Percentiles rank a stretch among this genome's conserved stretches.
These are phyloP conservation scores for Trichogramma evanescens DNA, from an alignment of 2,888 invertebrate species.

Conservation along the genomic window DNA sequence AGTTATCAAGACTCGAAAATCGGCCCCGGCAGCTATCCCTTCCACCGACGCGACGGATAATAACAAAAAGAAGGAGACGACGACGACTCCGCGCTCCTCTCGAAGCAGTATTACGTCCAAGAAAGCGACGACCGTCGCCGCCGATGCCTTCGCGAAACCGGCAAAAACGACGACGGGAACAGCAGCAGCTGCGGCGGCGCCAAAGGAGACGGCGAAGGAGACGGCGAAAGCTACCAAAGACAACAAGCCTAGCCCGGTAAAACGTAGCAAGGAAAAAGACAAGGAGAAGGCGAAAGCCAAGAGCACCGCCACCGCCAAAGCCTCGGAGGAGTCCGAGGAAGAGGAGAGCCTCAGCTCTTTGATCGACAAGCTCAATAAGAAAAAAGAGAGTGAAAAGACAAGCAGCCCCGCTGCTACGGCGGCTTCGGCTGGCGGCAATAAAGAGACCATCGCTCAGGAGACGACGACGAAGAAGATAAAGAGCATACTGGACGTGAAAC, in stretches of 20 bases:
- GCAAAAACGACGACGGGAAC: neutral
- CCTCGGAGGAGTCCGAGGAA: constrained; percentile 31
- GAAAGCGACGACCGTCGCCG: neutral
- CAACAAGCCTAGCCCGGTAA: constrained; percentile 9
- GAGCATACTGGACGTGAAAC: neutral
- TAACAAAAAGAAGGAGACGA: neutral
- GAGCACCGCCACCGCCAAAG: neutral
- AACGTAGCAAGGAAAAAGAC: constrained; percentile 11
- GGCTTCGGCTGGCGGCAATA: neutral
- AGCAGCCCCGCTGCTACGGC: neutral
- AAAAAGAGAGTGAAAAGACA: constrained; percentile 25
- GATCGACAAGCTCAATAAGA: constrained; percentile 43
- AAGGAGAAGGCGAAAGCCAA: constrained; percentile 18
- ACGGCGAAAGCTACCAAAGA: neutral
- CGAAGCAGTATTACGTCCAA: constrained; percentile 3
- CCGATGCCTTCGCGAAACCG: neutral
- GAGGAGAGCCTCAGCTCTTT: constrained; percentile 59
- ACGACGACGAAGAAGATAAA: neutral
- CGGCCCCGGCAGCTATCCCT: neutral
- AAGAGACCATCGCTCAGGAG: constrained; percentile 4
- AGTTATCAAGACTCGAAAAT: constrained; percentile 3
- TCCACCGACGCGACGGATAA: neutral
- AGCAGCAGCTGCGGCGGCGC: neutral
- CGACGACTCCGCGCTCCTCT: no score
- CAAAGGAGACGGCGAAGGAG: constrained; percentile 6